phyloP scores from a whole-genome alignment of 2,888 invertebrate species.

The Candidula unifasciata region DNA sequence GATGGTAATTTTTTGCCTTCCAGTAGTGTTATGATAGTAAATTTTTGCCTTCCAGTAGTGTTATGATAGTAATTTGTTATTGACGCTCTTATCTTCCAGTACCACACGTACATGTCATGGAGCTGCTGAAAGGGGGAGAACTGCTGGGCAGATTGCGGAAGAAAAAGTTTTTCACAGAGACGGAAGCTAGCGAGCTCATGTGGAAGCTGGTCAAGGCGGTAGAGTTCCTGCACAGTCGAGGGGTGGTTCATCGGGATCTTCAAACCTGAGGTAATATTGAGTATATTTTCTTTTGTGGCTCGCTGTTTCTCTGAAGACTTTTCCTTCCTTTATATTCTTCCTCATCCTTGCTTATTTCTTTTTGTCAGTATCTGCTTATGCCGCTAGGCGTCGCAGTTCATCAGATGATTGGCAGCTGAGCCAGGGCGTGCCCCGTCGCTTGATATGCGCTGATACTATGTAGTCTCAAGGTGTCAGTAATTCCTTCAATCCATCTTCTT shows the following conservation, averaged over 20 bases:
- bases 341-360: too few species aligned
- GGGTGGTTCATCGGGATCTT: conserved; percentile 94
- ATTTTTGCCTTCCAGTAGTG: neutral
- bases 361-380: too few species aligned
- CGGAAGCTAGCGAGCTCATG: conserved; percentile 88
- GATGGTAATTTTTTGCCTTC: too few species aligned
- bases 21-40: too few species aligned
- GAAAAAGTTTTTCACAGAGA: conserved; percentile 86
- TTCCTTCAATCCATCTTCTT: too few species aligned
- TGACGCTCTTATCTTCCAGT: conserved; percentile 77
- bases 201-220: conserved; percentile 90
- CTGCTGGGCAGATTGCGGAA: conserved; percentile 84
- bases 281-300: neutral
- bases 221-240: conserved; percentile 88
- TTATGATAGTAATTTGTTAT: neutral
- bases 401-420: too few species aligned
- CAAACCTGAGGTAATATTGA: conserved; percentile 88
- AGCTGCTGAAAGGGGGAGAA: conserved; percentile 90
- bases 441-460: too few species aligned
- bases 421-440: too few species aligned
- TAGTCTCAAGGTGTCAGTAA: too few species aligned
- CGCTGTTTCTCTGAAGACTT: too few species aligned
- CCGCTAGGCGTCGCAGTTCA: too few species aligned
- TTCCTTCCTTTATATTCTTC: too few species aligned
- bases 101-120: conserved; percentile 92